A percentile compares a stretch with the other conserved stretches of the same genome.
Conservation (phyloP, 1,140 invertebrate genomes). For the Nebria ingens region DNA sequence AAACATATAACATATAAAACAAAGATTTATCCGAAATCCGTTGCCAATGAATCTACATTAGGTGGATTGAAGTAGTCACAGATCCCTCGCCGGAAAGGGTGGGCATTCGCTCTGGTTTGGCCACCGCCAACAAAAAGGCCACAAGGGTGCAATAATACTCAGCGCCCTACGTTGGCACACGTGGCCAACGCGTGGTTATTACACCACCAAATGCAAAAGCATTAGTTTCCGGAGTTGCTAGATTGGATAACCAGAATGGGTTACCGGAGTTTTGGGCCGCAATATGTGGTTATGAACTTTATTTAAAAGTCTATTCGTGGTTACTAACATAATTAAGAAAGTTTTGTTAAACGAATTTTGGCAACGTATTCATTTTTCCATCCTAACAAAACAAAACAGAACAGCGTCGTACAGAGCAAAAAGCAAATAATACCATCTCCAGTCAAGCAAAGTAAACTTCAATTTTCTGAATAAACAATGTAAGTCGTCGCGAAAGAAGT, state of each 20-base stretch:
- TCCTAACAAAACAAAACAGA: background rate
- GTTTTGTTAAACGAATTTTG: too few species aligned
- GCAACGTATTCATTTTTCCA: background rate
- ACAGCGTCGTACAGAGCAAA: too few species aligned
- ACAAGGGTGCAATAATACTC: slow-evolving; percentile 1
- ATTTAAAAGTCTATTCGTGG: too few species aligned
- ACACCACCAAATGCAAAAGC: background rate
- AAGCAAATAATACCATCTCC: background rate
- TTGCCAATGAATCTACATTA: slow-evolving; percentile 5
- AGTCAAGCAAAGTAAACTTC: background rate
- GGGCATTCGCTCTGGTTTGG: too few species aligned
- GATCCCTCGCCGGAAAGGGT: too few species aligned
- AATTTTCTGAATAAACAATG: background rate
- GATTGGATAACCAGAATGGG: background rate
- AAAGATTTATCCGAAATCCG: background rate
- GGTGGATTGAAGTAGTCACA: background rate
- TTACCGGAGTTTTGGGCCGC: background rate
- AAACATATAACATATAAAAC: background rate
- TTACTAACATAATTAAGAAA: too few species aligned
- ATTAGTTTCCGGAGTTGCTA: background rate
- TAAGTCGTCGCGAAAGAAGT: background rate
- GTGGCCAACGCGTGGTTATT: background rate
- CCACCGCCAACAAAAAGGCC: background rate
- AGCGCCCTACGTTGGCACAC: background rate
- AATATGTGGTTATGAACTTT: too few species aligned